Conservation (phyloP, 2,113 vertebrate genomes). For the Phalacrocorax aristotelis region DNA sequence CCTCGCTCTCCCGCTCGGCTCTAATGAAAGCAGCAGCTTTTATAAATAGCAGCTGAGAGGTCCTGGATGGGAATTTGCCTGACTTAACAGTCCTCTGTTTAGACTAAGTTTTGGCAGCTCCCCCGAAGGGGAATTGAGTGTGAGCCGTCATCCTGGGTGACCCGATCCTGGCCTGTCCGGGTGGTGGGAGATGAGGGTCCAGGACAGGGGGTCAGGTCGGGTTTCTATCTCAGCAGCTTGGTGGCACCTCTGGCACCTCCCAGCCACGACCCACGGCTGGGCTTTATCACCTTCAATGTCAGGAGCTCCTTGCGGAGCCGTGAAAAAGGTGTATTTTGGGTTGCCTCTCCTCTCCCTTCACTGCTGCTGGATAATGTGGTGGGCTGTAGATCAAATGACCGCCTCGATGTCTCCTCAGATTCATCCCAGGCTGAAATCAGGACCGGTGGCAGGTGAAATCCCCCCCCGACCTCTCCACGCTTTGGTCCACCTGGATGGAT, state of each 20-base stretch:
- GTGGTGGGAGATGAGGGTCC: rapidly evolving
- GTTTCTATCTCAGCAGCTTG: not conserved
- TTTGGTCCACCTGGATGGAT: not conserved
- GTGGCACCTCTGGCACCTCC: not conserved
- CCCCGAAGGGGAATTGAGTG: not conserved
- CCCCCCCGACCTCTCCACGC: rapidly evolving
- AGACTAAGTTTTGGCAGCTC: not conserved
- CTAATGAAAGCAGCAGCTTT: not conserved
- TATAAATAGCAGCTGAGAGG: not conserved
- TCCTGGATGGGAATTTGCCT: not conserved
- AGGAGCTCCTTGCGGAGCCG: not conserved
- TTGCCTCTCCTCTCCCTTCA: not conserved
- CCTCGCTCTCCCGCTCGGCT: not conserved
- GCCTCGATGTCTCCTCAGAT: not conserved
- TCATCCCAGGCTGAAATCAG: rapidly evolving
- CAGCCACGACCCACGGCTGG: rapidly evolving
- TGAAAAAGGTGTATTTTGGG: not conserved
- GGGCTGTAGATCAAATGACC: not conserved
- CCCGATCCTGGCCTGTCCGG: rapidly evolving
- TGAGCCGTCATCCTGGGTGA: not conserved
- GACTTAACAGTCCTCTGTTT: not conserved
- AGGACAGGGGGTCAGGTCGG: not conserved
- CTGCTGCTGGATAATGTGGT: rapidly evolving
- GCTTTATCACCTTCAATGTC: rapidly evolving
- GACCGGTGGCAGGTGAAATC: not conserved